Evolutionary conservation across 2,797 vertebrate genomes (phyloP).

Genomic region (Enteromius unitaeniatus): DNA sequence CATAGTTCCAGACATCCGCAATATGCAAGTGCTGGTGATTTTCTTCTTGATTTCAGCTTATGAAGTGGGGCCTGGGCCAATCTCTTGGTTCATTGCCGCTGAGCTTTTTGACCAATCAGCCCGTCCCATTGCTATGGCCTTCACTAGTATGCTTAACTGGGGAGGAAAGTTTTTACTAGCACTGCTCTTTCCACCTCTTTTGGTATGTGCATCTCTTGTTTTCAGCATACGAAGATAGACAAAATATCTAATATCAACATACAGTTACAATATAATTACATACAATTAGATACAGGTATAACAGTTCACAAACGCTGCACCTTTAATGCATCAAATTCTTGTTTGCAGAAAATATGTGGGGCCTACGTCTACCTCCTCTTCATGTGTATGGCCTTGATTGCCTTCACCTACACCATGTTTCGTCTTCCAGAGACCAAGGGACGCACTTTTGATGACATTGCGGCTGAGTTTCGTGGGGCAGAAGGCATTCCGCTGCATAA

Average conservation of each 20-base stretch:
- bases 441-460: slow-evolving; percentile 76
- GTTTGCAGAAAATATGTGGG: slow-evolving; percentile 69
- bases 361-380: slow-evolving; percentile 78
- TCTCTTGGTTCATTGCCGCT: slow-evolving; percentile 77
- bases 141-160: slow-evolving; percentile 78
- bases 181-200: slow-evolving; percentile 73
- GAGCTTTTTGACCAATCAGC: slow-evolving; percentile 77
- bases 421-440: slow-evolving; percentile 80
- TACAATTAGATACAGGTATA: neutral
- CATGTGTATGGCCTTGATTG: slow-evolving; percentile 65
- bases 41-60: slow-evolving; percentile 75
- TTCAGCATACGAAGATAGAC: neutral
- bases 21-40: slow-evolving; percentile 73
- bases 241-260: neutral
- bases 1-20: slow-evolving; percentile 70
- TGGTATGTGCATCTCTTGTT: slow-evolving; percentile 40
- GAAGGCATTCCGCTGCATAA: slow-evolving; percentile 74
- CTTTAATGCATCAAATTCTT: neutral
- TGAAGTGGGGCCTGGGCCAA: slow-evolving; percentile 73
- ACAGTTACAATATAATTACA: too few species aligned
- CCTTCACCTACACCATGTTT: slow-evolving; percentile 71
- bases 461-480: slow-evolving; percentile 72
- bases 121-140: slow-evolving; percentile 75
- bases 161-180: slow-evolving; percentile 78
- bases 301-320: neutral